Base-by-base conservation (phyloP, 2,888 invertebrate species). In the Metopia argyrocephala region DNA sequence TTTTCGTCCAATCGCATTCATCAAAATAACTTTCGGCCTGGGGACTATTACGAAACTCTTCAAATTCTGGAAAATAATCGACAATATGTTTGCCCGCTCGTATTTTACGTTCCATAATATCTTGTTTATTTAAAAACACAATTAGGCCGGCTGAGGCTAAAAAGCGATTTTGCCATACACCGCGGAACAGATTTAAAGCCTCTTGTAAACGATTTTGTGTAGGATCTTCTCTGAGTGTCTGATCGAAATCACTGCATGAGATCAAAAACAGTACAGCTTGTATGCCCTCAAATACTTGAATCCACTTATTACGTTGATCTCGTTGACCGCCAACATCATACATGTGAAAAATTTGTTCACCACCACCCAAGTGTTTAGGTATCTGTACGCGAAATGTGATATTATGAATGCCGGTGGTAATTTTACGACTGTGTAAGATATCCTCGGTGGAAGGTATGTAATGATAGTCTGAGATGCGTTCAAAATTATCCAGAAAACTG, bases 291-390 rank as follows among this genome's bases (percentile, higher is more conserved):
- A 96, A 96, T 0, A 95, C 95, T 92, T 94, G 94, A 84, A 96
- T 95, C 96, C 96, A 96, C 89, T 96, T 96, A 84, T 94, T 94
- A 74, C 96, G 91, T 86, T 96, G 95, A 12, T 95, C 96, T 74
- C 95, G 91, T 88, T 96, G 96, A 0, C 96, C 96, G 0, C 96
- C 96, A 0, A 96, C 96, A 87, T 96, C 96, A 85, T 94, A 96
- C 93, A 96, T 95, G 92, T 94, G 94, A 87, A 95, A 95, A 27
- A 93, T 92, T 85, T 95, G 94, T 5, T 91, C 89, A 0, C 95
- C 94, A 1, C 94, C 94, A 0, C 94, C 94, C 91, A 94, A 92
- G 56, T 93, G 92, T 86, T 92, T 93, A 4, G 95, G 94, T 6
- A 95, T 92, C 91, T 93, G 93, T 12, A 95, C 93, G 87, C 93